These are phyloP conservation scores for Eupithecia insigniata DNA, from an alignment of 2,888 invertebrate genomes.

Conservation along the genomic window DNA sequence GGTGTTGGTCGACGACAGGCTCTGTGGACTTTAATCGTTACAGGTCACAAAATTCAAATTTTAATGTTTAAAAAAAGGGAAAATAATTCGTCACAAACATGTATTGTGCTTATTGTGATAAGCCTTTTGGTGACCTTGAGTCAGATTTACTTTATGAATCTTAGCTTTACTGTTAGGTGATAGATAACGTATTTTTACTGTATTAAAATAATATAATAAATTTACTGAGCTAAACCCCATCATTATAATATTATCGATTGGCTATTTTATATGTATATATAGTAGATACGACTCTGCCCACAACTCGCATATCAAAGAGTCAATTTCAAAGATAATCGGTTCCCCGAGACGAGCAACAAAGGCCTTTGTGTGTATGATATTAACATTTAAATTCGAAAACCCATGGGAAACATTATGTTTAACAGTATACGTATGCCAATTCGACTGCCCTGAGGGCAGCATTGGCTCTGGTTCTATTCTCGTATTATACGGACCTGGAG, in stretches of 20 bases:
- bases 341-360: neutral
- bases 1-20: neutral
- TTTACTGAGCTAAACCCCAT: too few species aligned
- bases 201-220: too few species aligned
- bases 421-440: neutral
- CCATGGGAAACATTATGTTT: neutral
- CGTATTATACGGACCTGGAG: neutral
- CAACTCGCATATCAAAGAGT: neutral
- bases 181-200: too few species aligned
- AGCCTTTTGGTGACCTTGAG: too few species aligned
- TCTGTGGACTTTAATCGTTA: neutral
- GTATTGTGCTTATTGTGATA: too few species aligned
- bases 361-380: neutral
- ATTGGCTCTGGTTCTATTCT: neutral
- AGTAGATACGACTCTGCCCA: neutral
- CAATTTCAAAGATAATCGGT: slow-evolving; percentile 3
- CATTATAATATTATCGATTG: too few species aligned
- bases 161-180: too few species aligned
- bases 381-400: neutral
- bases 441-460: neutral
- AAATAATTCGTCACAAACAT: too few species aligned
- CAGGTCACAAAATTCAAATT: neutral
- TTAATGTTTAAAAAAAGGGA: neutral
- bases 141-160: too few species aligned
- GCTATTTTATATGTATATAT: too few species aligned